These are phyloP conservation scores for Muscidifurax raptorellus DNA, from an alignment of 1,140 invertebrate species.

Conservation along the genomic window DNA sequence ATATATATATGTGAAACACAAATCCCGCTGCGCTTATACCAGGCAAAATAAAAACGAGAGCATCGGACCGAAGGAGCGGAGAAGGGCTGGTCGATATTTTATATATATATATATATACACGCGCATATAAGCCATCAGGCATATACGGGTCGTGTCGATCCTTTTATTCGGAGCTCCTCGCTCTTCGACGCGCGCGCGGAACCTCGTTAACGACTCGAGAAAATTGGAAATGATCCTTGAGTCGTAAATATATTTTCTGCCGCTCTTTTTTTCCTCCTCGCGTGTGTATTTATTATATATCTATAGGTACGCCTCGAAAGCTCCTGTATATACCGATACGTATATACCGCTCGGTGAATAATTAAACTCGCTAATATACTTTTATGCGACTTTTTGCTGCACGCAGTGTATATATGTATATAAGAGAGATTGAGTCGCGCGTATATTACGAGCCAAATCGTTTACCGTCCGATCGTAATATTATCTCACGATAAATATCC, in stretches of 20 bases:
- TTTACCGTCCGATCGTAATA: background rate
- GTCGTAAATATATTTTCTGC: slow-evolving; percentile 51
- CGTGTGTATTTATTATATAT: slow-evolving; percentile 31
- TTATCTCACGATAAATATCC: background rate
- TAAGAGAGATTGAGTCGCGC: background rate
- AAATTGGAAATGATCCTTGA: slow-evolving; percentile 53
- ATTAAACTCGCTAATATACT: background rate
- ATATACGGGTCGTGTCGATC: background rate
- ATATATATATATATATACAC: too few species aligned
- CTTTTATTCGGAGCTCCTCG: background rate
- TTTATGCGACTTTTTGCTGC: background rate
- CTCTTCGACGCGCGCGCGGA: background rate
- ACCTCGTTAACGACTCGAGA: slow-evolving; percentile 52
- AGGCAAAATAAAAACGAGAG: slow-evolving; percentile 29
- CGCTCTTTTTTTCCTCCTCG: slow-evolving; percentile 30
- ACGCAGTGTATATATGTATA: too few species aligned
- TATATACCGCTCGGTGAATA: background rate
- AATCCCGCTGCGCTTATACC: background rate
- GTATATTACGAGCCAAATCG: background rate
- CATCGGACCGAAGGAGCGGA: background rate
- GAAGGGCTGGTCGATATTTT: slow-evolving; percentile 36
- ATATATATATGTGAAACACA: slow-evolving; percentile 47
- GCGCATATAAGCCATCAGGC: too few species aligned
- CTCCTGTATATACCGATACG: background rate
- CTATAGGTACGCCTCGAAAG: background rate